These are phyloP conservation scores for Syngnathus floridae DNA, from an alignment of 2,113 vertebrate species.

Conservation along the genomic window DNA sequence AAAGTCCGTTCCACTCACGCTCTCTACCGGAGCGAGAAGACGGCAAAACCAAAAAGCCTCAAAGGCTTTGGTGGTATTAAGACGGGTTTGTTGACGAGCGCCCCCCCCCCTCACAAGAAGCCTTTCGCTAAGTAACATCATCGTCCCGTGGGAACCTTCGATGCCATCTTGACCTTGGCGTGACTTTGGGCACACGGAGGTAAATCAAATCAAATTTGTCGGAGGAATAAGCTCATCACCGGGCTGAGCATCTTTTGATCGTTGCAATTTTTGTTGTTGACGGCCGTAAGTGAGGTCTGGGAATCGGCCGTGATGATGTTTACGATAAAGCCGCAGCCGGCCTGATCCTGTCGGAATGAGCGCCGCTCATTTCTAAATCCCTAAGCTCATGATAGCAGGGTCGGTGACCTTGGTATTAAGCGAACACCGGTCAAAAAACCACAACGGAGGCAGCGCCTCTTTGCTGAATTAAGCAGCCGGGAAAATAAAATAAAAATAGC, in stretches of 20 bases:
- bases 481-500: neutral
- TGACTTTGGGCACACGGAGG: conserved; percentile 46
- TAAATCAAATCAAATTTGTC: conserved; percentile 41
- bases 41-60: conserved; percentile 19
- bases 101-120: conserved; percentile 18
- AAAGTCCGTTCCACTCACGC: conserved; percentile 32
- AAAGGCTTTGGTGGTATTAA: conserved; percentile 22
- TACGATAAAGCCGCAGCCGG: conserved; percentile 36
- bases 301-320: conserved; percentile 38
- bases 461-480: conserved; percentile 8
- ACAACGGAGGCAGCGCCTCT: neutral
- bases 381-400: conserved; percentile 18
- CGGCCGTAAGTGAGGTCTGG: conserved; percentile 19
- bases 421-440: conserved; percentile 15
- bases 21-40: conserved; percentile 15
- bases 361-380: conserved; percentile 28
- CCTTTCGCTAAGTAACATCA: conserved; percentile 28
- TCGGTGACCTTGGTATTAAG: conserved; percentile 36
- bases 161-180: conserved; percentile 44
- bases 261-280: conserved; percentile 27
- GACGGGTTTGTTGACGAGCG: conserved; percentile 19
- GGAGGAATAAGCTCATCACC: conserved; percentile 32
- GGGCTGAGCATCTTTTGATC: conserved; percentile 34
- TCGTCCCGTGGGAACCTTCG: conserved; percentile 29
- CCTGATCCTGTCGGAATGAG: conserved; percentile 23